Base-by-base conservation (phyloP, 2,888 invertebrate species). In the Cartodere bifasciata region DNA sequence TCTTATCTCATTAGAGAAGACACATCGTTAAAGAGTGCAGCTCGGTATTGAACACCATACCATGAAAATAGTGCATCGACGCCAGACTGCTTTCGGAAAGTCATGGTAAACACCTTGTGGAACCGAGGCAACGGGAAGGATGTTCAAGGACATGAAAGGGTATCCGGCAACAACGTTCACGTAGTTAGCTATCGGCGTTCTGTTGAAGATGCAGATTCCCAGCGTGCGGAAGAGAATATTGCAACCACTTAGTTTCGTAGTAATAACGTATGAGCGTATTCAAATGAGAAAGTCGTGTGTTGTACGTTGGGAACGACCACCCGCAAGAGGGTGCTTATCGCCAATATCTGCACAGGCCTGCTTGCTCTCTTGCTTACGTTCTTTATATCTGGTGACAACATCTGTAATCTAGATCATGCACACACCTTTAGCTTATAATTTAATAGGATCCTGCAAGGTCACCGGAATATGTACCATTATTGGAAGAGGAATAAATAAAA, bases 311-410 rank as follows among this genome's bases (percentile, higher is more conserved):
- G 38, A 42, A 34, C 53, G 56, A 57, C 57, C 56, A 57, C 58
- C 58, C 58, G 54, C 50, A 43, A 44, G 50, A 49, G 41, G 41
- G 38, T 41, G 42, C 52, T 57, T 56, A 55, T 56, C 56, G 45
- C 44, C 36, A 37, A 43, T 47, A 51, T 55, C 55, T 53, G 50
- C 52, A 44, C 44, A 48, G 47, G 44, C 48, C 42, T 13, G 21
- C 26, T 23, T 28, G 23, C 26, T 35, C 29, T 26, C 38, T 34
- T 17, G 37, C 47, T 58, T 59, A n/a, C n/a, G n/a, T n/a, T n/a
- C n/a, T n/a, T n/a, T n/a, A n/a, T n/a, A n/a, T 60, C 60, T 60
- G 60, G 60, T 58, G 60, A 60, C 60, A 59, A 60, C 50, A 60
- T 60, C 60, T 56, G 44, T 55, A 53, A 57, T 58, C 58, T 58